A percentile compares a stretch with the other conserved stretches of the same genome.
Evolutionary conservation across 2,888 invertebrate genomes (phyloP).

Genomic region (Leptinotarsa rubiginosa): DNA sequence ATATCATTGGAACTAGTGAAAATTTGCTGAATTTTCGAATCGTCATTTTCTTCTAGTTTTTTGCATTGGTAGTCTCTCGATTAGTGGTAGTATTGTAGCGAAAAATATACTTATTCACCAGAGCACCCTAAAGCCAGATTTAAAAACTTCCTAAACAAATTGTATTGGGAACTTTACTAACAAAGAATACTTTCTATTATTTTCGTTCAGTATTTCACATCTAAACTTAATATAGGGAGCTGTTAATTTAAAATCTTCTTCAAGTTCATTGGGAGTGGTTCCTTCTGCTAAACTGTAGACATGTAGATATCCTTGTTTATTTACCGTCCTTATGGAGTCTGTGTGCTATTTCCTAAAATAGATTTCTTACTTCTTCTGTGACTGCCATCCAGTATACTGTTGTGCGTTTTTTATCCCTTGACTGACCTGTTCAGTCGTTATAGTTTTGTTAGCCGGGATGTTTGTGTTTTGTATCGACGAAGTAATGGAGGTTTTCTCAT

Average conservation of each 20-base stretch:
- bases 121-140: not conserved
- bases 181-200: not conserved
- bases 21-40: not conserved
- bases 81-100: not conserved
- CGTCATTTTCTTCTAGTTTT: slow-evolving; percentile 1
- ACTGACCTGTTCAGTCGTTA: not conserved
- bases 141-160: not conserved
- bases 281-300: not conserved
- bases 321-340: not conserved
- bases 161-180: not conserved
- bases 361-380: not conserved
- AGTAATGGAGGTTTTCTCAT: no score
- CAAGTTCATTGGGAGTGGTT: slow-evolving; percentile 1
- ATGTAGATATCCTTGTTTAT: not conserved
- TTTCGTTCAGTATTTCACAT: not conserved
- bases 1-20: not conserved
- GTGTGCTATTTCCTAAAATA: not conserved
- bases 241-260: not conserved
- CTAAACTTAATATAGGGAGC: not conserved
- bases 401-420: not conserved
- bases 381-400: not conserved
- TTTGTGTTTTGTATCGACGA: no score
- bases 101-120: not conserved
- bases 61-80: not conserved
- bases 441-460: not conserved